These are phyloP conservation scores for Zosterops pallidus DNA, from an alignment of 2,113 vertebrate genomes.

Conservation along the genomic window DNA sequence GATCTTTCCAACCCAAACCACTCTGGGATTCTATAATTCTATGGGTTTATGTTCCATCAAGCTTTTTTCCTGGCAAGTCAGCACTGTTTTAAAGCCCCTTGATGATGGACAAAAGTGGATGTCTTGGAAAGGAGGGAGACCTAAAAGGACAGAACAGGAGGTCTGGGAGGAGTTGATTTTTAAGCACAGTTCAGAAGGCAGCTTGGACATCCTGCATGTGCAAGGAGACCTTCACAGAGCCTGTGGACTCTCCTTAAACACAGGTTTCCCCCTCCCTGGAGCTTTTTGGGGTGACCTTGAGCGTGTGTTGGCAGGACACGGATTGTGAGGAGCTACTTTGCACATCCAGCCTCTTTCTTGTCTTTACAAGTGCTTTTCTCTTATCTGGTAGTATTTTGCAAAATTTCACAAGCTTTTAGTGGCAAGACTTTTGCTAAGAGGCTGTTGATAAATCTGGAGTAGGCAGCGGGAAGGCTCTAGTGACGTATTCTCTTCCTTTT, in stretches of 20 bases:
- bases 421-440: not conserved
- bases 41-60: not conserved
- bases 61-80: not conserved
- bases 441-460: constrained; percentile 1
- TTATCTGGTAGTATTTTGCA: not conserved
- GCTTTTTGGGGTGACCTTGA: not conserved
- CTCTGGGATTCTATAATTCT: not conserved
- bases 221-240: not conserved
- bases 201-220: not conserved
- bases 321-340: not conserved
- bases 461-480: not conserved
- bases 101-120: not conserved
- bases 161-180: not conserved
- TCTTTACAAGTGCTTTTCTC: constrained; percentile 4
- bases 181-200: not conserved
- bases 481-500: not conserved
- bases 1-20: not conserved
- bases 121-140: not conserved
- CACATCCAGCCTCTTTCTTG: not conserved
- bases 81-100: not conserved
- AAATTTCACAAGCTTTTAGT: not conserved
- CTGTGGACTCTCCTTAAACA: not conserved
- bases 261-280: rapidly evolving
- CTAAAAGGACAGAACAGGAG: not conserved
- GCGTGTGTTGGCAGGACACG: rapidly evolving